Evolutionary conservation across 2,113 vertebrate species (phyloP).

Genomic region (Salvelinus fontinalis): DNA sequence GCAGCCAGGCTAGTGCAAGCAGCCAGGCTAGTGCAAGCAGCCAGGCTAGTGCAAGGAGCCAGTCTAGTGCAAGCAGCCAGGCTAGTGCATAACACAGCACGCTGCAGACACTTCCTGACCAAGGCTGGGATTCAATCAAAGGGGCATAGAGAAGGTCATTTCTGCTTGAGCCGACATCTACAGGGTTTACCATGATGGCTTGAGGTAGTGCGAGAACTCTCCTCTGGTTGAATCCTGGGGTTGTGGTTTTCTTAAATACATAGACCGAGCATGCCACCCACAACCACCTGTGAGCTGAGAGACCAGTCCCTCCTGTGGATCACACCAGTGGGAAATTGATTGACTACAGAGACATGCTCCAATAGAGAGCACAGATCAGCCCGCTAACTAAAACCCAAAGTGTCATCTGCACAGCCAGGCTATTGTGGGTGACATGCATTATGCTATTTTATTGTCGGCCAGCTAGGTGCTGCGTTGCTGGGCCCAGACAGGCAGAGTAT

Average conservation of each 20-base stretch:
- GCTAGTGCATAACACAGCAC: too few species aligned
- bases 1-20: too few species aligned
- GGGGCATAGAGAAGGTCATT: neutral
- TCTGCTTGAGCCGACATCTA: neutral
- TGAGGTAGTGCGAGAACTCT: constrained; percentile 19
- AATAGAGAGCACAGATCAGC: constrained; percentile 16
- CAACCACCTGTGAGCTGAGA: too few species aligned
- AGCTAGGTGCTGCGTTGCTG: constrained; percentile 3
- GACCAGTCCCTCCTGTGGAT: neutral
- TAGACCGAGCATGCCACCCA: too few species aligned
- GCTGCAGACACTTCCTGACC: neutral
- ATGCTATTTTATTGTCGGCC: constrained; percentile 44
- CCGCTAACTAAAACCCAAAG: constrained; percentile 33
- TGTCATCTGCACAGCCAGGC: constrained; percentile 41
- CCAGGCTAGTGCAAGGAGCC: too few species aligned
- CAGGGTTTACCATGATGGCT: constrained; percentile 25
- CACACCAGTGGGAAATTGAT: constrained; percentile 13
- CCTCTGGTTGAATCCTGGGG: neutral
- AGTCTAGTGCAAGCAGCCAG: too few species aligned
- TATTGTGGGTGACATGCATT: constrained; percentile 47
- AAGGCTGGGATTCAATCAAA: too few species aligned
- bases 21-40: too few species aligned
- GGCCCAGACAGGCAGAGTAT: constrained; percentile 15
- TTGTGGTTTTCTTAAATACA: neutral
- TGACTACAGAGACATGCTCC: constrained; percentile 38